phyloP scores from a whole-genome alignment of 2,888 invertebrate genomes.

The Leucozona laternaria region DNA sequence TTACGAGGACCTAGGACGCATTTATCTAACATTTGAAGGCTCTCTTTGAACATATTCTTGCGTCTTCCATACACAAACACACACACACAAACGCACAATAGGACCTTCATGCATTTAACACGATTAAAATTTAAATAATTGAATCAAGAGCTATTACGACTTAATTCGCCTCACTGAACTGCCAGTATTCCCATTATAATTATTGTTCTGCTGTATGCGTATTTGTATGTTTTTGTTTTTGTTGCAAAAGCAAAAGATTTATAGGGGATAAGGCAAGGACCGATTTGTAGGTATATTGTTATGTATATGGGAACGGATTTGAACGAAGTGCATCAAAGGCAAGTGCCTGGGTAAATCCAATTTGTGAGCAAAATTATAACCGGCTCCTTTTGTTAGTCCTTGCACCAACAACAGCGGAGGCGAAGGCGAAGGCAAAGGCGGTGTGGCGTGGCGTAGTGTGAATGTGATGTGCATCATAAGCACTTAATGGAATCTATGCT shows the following conservation, averaged over 20 bases:
- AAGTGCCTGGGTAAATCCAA: slow-evolving; percentile 60
- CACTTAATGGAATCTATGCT: slow-evolving; percentile 63
- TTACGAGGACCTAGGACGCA: not conserved
- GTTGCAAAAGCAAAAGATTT: not conserved
- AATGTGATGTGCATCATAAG: slow-evolving; percentile 50
- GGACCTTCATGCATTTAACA: slow-evolving; percentile 50
- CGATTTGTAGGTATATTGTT: not conserved
- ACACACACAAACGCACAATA: slow-evolving; percentile 7
- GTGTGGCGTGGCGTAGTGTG: not conserved
- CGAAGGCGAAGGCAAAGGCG: not conserved
- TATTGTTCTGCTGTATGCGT: slow-evolving; percentile 1
- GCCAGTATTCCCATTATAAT: slow-evolving; percentile 36
- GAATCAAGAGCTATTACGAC: slow-evolving; percentile 52
- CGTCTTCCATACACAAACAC: not conserved
- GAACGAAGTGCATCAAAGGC: slow-evolving; percentile 35
- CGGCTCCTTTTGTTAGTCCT: slow-evolving; percentile 13
- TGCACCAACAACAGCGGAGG: not conserved
- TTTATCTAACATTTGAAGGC: slow-evolving; percentile 5
- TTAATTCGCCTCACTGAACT: slow-evolving; percentile 47
- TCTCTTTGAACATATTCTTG: not conserved
- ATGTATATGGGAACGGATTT: not conserved
- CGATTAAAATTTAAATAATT: slow-evolving; percentile 63
- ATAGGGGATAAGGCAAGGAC: slow-evolving; percentile 7
- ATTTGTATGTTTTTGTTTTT: not conserved
- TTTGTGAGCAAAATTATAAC: slow-evolving; percentile 54